phyloP scores from a whole-genome alignment of 2,888 invertebrate species.

The Ellobium chinense region DNA sequence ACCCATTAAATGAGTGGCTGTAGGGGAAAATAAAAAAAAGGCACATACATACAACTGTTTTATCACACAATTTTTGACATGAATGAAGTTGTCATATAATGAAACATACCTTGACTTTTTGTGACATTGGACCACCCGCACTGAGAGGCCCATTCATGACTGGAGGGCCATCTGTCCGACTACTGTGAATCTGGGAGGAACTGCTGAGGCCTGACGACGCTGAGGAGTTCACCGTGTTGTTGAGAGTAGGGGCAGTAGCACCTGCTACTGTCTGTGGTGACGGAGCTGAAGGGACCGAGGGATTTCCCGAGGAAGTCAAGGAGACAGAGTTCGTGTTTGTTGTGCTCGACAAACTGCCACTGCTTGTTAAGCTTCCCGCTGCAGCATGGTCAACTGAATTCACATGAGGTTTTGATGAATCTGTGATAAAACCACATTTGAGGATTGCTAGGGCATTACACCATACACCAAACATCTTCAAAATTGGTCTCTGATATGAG shows the following conservation, averaged over 20 bases:
- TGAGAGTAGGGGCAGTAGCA: conserved; percentile 54
- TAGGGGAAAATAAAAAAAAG: no score
- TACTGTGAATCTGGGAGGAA: conserved; percentile 54
- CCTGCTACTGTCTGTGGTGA: conserved; percentile 76
- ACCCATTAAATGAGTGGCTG: no score
- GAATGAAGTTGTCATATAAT: no score
- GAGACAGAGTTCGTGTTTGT: conserved; percentile 70
- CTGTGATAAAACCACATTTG: conserved; percentile 60
- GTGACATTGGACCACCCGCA: conserved; percentile 58
- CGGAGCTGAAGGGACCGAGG: conserved; percentile 81
- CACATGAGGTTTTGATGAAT: conserved; percentile 69
- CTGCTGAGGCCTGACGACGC: conserved; percentile 54
- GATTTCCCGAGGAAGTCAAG: conserved; percentile 76
- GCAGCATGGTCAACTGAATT: conserved; percentile 73
- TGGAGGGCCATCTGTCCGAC: conserved; percentile 61
- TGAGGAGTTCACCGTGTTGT: conserved; percentile 61
- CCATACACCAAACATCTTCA: no score
- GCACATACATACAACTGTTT: no score
- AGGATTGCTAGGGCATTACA: no score
- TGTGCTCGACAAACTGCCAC: conserved; percentile 64
- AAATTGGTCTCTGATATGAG: no score
- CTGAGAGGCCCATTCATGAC: conserved; percentile 81
- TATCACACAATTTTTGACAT: no score
- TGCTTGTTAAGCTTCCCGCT: conserved; percentile 74
- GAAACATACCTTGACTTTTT: conserved; percentile 30